Evolutionary conservation across 2,113 vertebrate genomes (phyloP).

Genomic region (Ochotona curzoniae): DNA sequence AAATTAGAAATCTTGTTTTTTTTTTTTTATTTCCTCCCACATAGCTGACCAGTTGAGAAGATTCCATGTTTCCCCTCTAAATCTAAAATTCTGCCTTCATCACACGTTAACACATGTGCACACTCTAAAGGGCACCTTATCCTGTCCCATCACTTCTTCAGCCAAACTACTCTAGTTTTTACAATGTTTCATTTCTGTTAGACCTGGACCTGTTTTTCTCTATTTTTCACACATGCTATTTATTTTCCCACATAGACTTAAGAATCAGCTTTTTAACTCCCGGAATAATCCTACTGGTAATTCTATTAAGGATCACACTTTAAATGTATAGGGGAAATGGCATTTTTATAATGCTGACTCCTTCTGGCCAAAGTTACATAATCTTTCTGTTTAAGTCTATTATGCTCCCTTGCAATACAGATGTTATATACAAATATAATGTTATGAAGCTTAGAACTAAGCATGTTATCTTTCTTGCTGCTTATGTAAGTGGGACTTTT

Average conservation of each 20-base stretch:
- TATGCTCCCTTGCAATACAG: neutral
- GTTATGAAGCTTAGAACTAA: conserved; percentile 36
- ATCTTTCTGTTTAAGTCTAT: conserved; percentile 41
- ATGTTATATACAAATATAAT: conserved; percentile 25
- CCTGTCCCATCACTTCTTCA: neutral
- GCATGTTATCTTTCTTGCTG: neutral
- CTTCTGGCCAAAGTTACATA: neutral
- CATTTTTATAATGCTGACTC: conserved; percentile 44
- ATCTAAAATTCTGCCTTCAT: conserved; percentile 2
- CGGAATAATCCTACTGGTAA: conserved; percentile 23
- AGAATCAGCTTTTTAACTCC: conserved; percentile 23
- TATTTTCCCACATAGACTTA: conserved; percentile 21
- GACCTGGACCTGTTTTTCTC: neutral
- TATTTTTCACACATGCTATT: conserved; percentile 10
- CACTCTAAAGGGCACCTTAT: neutral
- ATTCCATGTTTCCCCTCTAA: neutral
- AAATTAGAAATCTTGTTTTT: neutral
- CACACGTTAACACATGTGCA: neutral
- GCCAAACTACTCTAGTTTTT: neutral
- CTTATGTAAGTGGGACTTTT: neutral
- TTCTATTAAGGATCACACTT: conserved; percentile 10
- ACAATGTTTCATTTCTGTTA: neutral
- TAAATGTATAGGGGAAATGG: conserved; percentile 4
- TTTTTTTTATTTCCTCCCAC: neutral
- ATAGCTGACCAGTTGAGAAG: neutral